Evolutionary conservation across 2,888 invertebrate genomes (phyloP).

Genomic region (Eupeodes luniger): DNA sequence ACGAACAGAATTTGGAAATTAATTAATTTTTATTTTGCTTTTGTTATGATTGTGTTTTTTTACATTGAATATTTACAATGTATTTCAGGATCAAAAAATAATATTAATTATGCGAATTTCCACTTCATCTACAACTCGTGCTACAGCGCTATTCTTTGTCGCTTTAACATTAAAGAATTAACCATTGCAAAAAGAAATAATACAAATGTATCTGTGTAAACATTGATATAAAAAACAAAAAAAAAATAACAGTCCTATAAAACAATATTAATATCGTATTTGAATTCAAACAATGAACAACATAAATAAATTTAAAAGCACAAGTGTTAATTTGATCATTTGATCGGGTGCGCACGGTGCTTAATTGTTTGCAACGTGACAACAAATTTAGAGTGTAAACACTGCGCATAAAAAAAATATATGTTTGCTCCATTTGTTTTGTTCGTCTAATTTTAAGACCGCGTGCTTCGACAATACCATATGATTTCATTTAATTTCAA

Average conservation of each 20-base stretch:
- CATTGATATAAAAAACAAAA: neutral
- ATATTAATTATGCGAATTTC: neutral
- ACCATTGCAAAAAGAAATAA: neutral
- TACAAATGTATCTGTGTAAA: neutral
- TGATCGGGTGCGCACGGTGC: constrained; percentile 1
- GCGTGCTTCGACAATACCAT: constrained; percentile 22
- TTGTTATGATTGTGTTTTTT: neutral
- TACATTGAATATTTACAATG: too few relatives aligned
- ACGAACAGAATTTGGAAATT: neutral
- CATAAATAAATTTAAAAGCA: neutral
- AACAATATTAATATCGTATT: constrained; percentile 17
- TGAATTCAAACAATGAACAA: neutral
- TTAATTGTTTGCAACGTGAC: constrained; percentile 39
- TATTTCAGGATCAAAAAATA: neutral
- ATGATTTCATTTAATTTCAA: neutral
- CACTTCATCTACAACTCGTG: neutral
- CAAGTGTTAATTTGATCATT: constrained; percentile 14
- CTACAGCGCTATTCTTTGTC: constrained; percentile 22
- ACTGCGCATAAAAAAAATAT: neutral
- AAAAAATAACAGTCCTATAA: neutral
- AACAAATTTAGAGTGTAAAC: constrained; percentile 22
- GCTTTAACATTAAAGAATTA: neutral
- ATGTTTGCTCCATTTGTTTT: constrained; percentile 4
- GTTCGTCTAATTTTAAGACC: neutral
- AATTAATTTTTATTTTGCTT: neutral